These are phyloP conservation scores for Agelas oroides DNA, from an alignment of 37 sponge, comb jelly and placozoan genomes.

Conservation along the genomic window DNA sequence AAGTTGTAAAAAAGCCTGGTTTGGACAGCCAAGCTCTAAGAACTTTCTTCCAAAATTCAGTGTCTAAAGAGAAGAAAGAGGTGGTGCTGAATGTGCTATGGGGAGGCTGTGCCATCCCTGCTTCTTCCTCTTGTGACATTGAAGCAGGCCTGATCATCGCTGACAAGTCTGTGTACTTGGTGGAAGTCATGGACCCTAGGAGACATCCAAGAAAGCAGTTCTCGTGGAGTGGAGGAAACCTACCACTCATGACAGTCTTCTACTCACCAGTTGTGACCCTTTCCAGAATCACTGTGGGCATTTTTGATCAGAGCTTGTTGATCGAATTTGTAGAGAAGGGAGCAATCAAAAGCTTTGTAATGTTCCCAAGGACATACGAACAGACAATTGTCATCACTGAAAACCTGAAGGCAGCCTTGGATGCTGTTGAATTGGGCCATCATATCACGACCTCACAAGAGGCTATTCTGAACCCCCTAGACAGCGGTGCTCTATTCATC, in stretches of 20 bases:
- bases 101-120: slow-evolving; percentile 34
- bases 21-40: slow-evolving; percentile 33
- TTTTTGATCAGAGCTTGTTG: slow-evolving; percentile 44
- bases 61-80: slow-evolving; percentile 44
- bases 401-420: slow-evolving; percentile 65
- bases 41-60: slow-evolving; percentile 4
- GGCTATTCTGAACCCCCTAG: background rate
- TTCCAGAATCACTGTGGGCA: slow-evolving; percentile 28
- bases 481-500: slow-evolving; percentile 9
- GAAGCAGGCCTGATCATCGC: slow-evolving; percentile 42
- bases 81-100: slow-evolving; percentile 54
- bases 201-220: background rate
- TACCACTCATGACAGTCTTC: slow-evolving; percentile 39
- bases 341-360: slow-evolving; percentile 21
- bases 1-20: slow-evolving; percentile 45
- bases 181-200: slow-evolving; percentile 45
- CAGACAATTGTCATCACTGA: slow-evolving; percentile 13
- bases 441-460: slow-evolving; percentile 6
- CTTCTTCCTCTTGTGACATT: slow-evolving; percentile 22
- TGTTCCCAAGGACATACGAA: slow-evolving; percentile 51
- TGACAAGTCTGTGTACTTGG: slow-evolving; percentile 47
- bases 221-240: slow-evolving; percentile 42
- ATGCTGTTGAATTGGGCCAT: slow-evolving; percentile 19
- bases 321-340: slow-evolving; percentile 46
- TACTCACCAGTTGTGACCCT: background rate